Base-by-base conservation (phyloP, 2,113 vertebrate genomes). In the Oenanthe oenanthe region DNA sequence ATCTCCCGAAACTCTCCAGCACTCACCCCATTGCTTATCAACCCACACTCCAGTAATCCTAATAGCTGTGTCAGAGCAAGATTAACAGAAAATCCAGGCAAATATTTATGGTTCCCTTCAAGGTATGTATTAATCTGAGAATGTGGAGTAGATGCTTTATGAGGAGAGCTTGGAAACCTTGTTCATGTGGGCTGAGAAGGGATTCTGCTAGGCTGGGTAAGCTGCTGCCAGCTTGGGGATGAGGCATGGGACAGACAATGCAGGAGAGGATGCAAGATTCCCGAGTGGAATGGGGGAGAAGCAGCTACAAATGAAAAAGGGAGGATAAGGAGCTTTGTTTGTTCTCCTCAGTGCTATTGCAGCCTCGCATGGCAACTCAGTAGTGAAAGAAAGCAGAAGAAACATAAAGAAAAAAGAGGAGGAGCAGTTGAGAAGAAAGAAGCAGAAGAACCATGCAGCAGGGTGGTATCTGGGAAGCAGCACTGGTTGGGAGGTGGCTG, bases 71-170 rank as follows among this genome's bases (percentile, higher is more conserved):
- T 95, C 89, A 62, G 48, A 79, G 89, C 42, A 60, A 85, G 91
- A 88, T 95, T 91, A 95, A 78, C 83, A 89, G 66, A 85, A 92
- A 95, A 95, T 76, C 84, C 85, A 58, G 67, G 60, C 74, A 93
- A 80, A 74, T 96, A 92, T 88, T 93, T 94, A 95, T 89, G 82
- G 47, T 83, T 88, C 75, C 74, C 48, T 92, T 88, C 85, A 70
- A 93, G 92, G 74, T 93, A 38, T 0, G 4, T 89, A 38, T 85
- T 88, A 91, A 83, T 73, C 42, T 0, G 5, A 66, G 56, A 88
- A 66, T 43, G 51, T 72, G 65, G 43, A 93, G 60, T 43, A 22
- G 65, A 28, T 80, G 45, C 14, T 29, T 94, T 78, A 32, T 18
- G 67, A 72, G 32, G 72, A 79, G 56, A 83, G 60, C 65, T 84